Evolutionary conservation across 2,888 invertebrate genomes (phyloP).

Genomic region (Apamea monoglypha): DNA sequence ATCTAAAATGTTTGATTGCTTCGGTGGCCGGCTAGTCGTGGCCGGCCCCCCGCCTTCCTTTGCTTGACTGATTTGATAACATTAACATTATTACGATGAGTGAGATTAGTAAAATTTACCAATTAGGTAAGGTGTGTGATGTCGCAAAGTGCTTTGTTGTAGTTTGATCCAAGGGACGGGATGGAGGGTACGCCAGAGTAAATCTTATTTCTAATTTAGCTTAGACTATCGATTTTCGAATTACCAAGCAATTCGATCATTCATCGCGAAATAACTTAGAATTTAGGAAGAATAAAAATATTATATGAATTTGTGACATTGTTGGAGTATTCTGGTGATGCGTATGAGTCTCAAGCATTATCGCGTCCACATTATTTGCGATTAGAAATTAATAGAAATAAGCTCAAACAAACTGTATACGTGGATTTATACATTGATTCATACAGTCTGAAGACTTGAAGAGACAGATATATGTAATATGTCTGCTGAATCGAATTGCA

Average conservation of each 20-base stretch:
- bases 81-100: conserved; percentile 80
- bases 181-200: conserved; percentile 83
- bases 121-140: conserved; percentile 84
- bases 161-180: conserved; percentile 80
- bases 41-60: conserved; percentile 71
- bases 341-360: conserved; percentile 71
- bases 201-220: conserved; percentile 85
- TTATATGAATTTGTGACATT: conserved; percentile 83
- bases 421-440: conserved; percentile 57
- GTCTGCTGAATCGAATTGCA: conserved; percentile 72
- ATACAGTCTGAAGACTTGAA: conserved; percentile 71
- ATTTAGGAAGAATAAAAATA: conserved; percentile 85
- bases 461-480: conserved; percentile 84
- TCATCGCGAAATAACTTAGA: conserved; percentile 90
- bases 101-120: conserved; percentile 88
- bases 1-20: conserved; percentile 61
- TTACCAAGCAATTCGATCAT: conserved; percentile 90
- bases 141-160: conserved; percentile 83
- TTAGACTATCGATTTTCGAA: conserved; percentile 86
- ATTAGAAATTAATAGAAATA: conserved; percentile 65
- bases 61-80: conserved; percentile 86
- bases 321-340: conserved; percentile 78
- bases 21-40: conserved; percentile 60
- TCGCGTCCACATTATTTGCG: conserved; percentile 48
- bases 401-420: conserved; percentile 65